Evolutionary conservation across 2,888 invertebrate genomes (phyloP), one percentile per base, ranked within the genome.

Genomic region (Drosophila gaucha): DNA sequence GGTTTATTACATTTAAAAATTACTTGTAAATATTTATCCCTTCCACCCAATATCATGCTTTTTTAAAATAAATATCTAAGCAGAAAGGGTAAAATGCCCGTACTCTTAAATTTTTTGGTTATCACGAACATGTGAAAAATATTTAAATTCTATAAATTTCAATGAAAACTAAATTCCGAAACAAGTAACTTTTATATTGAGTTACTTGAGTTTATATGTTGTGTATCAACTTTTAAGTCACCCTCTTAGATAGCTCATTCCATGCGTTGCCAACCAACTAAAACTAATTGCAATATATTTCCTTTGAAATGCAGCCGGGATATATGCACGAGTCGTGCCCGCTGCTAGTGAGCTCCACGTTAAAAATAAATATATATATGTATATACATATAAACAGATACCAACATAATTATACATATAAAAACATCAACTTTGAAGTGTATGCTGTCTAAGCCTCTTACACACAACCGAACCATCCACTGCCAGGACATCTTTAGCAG

Each of bases 261-360:
- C 14, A n/a, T 22, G 49, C 54, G 20, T 28, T 68, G 49, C 43
- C 71, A 67, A 35, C 62, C 55, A 57, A 52, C 75, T 60, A 57
- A 46, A 72, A 64, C 75, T 78, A 86, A 79, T 86, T 79, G 86
- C 65, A 83, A 79, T 51, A 76, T 75, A 66, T 60, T 43, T 64
- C 54, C 50, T 22, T 62, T 60, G 65, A 64, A 57, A 56, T 36
- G 57, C 43, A 56, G 52, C 46, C 35, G 24, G 43, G 49, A 41
- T 39, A 39, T 28, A 47, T 18, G 54, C 41, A 31, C 50, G 52
- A 33, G n/a, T n/a, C n/a, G n/a, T 14, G 6, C 16, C 31, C 35
- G 16, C 16, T 9, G 3, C n/a, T n/a, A n/a, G n/a, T n/a, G n/a
- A n/a, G n/a, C n/a, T n/a, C n/a, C n/a, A n/a, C n/a, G n/a, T n/a